Percentiles rank a stretch among this genome's conserved stretches.
These are phyloP conservation scores for Eupithecia subfuscata DNA, from an alignment of 2,888 invertebrate species.

Conservation along the genomic window DNA sequence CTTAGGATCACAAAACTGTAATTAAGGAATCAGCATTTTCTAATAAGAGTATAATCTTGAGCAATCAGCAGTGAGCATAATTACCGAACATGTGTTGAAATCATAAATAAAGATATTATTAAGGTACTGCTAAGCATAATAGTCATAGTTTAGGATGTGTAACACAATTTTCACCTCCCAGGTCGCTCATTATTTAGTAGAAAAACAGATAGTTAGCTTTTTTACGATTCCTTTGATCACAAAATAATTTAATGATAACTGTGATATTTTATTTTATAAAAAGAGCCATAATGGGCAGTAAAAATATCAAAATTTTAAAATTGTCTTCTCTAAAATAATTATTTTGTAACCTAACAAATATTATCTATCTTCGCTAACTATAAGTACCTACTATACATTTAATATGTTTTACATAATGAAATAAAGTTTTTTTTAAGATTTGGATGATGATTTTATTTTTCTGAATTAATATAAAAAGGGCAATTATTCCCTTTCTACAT, in stretches of 20 bases:
- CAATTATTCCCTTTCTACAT: not conserved
- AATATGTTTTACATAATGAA: slow-evolving; percentile 45
- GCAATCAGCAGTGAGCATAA: slow-evolving; percentile 56
- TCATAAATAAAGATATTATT: slow-evolving; percentile 42
- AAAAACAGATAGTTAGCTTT: slow-evolving; percentile 49
- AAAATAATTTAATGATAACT: slow-evolving; percentile 81
- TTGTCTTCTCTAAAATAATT: slow-evolving; percentile 48
- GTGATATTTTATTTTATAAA: slow-evolving; percentile 83
- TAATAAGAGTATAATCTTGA: slow-evolving; percentile 49
- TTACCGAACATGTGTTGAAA: slow-evolving; percentile 34
- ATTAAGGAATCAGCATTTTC: slow-evolving; percentile 1
- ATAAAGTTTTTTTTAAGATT: slow-evolving; percentile 55
- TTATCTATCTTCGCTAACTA: slow-evolving; percentile 41
- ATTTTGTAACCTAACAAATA: slow-evolving; percentile 37
- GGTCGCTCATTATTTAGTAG: slow-evolving; percentile 61
- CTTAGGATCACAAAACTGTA: slow-evolving; percentile 15
- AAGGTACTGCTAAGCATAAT: slow-evolving; percentile 47
- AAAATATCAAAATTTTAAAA: slow-evolving; percentile 65
- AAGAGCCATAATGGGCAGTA: slow-evolving; percentile 77
- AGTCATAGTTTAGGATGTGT: slow-evolving; percentile 53
- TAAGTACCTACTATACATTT: slow-evolving; percentile 44
- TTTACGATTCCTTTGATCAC: slow-evolving; percentile 75
- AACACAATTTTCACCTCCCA: slow-evolving; percentile 49
- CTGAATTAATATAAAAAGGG: slow-evolving; percentile 8
- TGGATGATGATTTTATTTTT: slow-evolving; percentile 38